phyloP scores from a whole-genome alignment of 2,888 invertebrate genomes.

The Eupeodes luniger region DNA sequence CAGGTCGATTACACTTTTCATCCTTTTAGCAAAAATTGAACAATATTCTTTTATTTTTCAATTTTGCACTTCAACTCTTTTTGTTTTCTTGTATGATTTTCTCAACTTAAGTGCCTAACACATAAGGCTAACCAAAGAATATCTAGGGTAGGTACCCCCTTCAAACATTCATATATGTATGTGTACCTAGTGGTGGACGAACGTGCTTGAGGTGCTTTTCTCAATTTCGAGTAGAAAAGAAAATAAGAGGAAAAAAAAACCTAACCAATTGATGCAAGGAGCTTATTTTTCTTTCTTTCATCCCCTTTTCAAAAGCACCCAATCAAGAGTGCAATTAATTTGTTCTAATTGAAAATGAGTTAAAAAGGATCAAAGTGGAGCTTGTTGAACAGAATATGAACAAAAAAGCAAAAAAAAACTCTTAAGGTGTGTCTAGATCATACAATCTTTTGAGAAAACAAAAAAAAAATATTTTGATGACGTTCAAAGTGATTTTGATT shows the following conservation, averaged over 20 bases:
- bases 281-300: constrained; percentile 23
- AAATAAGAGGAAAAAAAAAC: background rate
- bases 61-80: constrained; percentile 24
- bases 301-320: constrained; percentile 24
- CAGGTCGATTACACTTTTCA: constrained; percentile 49
- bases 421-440: background rate
- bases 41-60: constrained; percentile 8
- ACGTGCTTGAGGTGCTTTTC: constrained; percentile 44
- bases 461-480: background rate
- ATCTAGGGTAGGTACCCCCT: background rate
- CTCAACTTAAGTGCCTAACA: constrained; percentile 15
- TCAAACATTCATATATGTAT: background rate
- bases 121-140: constrained; percentile 6
- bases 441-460: background rate
- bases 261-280: constrained; percentile 6
- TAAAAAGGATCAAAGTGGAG: constrained; percentile 22
- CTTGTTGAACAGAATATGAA: background rate
- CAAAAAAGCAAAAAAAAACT: background rate
- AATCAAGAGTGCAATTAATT: constrained; percentile 68
- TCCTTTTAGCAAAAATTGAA: constrained; percentile 40
- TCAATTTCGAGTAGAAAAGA: background rate
- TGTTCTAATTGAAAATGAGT: constrained; percentile 62
- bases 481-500: too few relatives aligned
- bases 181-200: background rate
- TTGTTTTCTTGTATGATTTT: background rate